phyloP scores from a whole-genome alignment of 2,797 vertebrate species.

The Leptatherina wallacei region DNA sequence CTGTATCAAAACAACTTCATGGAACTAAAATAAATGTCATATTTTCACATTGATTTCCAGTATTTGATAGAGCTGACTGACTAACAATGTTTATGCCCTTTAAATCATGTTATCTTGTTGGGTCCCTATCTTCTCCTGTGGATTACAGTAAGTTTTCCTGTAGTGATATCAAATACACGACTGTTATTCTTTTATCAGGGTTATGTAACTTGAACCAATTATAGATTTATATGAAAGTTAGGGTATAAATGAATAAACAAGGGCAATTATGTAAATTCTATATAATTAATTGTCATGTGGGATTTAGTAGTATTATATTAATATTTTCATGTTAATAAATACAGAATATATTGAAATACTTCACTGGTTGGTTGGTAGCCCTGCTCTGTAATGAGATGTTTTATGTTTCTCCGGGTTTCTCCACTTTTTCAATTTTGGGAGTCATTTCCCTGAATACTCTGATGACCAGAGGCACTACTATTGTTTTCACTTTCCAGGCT shows the following conservation, averaged over 20 bases:
- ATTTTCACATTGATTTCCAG: not conserved
- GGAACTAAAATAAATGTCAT: not conserved
- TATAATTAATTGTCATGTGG: not conserved
- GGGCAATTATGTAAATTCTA: too few species aligned
- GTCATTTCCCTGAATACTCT: too few species aligned
- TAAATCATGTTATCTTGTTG: not conserved
- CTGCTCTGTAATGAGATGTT: not conserved
- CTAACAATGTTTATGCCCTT: too few species aligned
- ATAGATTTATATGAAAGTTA: too few species aligned
- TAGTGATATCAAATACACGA: not conserved
- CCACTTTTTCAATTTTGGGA: not conserved
- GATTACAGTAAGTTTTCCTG: not conserved
- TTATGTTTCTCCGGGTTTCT: not conserved
- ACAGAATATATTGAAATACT: not conserved
- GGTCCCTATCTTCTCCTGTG: not conserved
- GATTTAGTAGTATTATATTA: not conserved
- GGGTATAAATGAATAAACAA: too few species aligned
- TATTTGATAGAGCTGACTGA: too few species aligned
- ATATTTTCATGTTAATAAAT: not conserved
- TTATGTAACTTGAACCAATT: too few species aligned
- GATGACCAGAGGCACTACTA: too few species aligned
- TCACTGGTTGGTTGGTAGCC: not conserved
- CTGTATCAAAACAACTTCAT: not conserved
- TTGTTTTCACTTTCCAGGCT: too few species aligned
- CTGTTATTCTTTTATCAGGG: not conserved